Base-by-base conservation (phyloP, 1,140 invertebrate species). In the Acromyrmex echinatior region DNA sequence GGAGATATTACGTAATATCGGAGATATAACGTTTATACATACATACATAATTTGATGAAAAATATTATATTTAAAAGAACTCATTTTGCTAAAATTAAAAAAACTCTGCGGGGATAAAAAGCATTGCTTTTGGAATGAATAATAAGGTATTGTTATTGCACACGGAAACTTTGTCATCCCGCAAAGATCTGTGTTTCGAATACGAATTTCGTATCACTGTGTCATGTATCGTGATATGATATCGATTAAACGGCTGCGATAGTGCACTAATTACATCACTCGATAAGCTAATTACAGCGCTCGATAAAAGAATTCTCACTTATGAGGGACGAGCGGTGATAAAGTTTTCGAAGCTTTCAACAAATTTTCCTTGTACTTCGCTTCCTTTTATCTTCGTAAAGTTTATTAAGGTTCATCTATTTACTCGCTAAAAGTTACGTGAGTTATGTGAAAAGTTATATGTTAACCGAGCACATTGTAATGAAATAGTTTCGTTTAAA, bases 281-380 rank as follows among this genome's bases (percentile, higher is more conserved):
- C 21, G 21, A 21, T 21, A 21, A 21, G 21, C 21, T 21, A 21
- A 21, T 21, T 21, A 21, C 21, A 16, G 21, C 4, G 14, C 49
- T 6, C 16, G 70, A 74, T 58, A 49, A 74, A 21, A 56, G 39
- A 49, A 31, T 74, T 62, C 62, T 49, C 70, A 31, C 49, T 71
- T 49, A n/a, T 49, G 21, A 56, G 21, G n/a, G 21, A 45, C n/a
- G 49, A 71, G 35, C 45, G 18, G 60, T 62, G 80, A 76, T 62
- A 53, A 82, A 84, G 80, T 84, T 84, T 84, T 49, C 45, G 18
- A 73, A 60, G 80, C 21, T 62, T 39, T 74, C 53, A 56, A 51
- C 70, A 74, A 49, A 84, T 74, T 84, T 84, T 12, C 14, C 56
- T 62, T 70, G 80, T 31, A 56, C 14, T 14, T 68, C 39, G 12